Conservation (phyloP, 1,140 invertebrate species). For the Dryas iulia region DNA sequence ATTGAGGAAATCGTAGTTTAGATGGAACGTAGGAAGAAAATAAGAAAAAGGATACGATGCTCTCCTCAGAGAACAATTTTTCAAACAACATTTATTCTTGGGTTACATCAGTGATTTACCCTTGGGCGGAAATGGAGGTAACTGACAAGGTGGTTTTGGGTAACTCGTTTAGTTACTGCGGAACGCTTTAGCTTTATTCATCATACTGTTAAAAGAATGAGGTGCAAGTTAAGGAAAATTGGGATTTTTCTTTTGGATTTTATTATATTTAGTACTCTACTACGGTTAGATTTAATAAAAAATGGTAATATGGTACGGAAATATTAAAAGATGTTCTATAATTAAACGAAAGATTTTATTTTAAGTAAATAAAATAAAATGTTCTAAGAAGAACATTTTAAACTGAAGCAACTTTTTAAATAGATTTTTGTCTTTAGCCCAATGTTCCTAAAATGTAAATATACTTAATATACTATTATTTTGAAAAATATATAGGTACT, state of each 20-base stretch:
- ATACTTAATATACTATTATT: no score
- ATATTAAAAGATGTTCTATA: no score
- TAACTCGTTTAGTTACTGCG: slow-evolving; percentile 9
- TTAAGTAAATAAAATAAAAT: no score
- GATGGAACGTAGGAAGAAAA: slow-evolving; percentile 34
- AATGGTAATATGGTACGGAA: no score
- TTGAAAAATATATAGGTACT: no score
- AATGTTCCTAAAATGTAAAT: no score
- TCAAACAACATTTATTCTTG: slow-evolving; percentile 54
- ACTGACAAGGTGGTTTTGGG: slow-evolving; percentile 27
- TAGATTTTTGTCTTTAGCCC: no score
- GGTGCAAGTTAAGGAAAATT: neutral
- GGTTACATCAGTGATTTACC: slow-evolving; percentile 50
- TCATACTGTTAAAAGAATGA: neutral
- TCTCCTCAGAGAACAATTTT: slow-evolving; percentile 59
- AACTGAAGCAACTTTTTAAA: no score
- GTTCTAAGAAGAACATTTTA: no score
- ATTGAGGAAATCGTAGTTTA: slow-evolving; percentile 51
- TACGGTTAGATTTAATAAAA: no score
- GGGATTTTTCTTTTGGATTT: neutral
- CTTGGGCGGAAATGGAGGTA: slow-evolving; percentile 22
- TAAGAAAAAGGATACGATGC: slow-evolving; percentile 25
- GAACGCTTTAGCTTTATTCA: neutral
- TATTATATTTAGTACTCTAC: neutral
- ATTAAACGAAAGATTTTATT: no score